Percentiles rank a stretch among this genome's conserved stretches.
Evolutionary conservation across 1,140 invertebrate genomes (phyloP).

Genomic region (Aphaenogaster floridana): DNA sequence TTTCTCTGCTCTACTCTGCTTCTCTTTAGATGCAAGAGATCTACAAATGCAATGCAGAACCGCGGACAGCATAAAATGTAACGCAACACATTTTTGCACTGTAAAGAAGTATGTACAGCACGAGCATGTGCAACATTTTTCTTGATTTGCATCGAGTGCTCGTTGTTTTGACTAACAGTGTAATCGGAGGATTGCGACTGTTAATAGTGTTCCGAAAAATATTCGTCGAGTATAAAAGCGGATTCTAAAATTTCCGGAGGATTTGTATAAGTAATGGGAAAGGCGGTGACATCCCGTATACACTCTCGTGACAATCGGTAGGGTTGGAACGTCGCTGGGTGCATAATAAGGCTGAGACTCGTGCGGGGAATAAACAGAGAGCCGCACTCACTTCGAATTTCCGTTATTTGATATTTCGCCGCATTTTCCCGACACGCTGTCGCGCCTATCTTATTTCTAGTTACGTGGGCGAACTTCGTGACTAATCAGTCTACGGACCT

Average conservation of each 20-base stretch:
- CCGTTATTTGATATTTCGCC: conserved; percentile 33
- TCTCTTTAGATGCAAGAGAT: background rate
- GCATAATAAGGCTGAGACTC: background rate
- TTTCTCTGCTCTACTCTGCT: background rate
- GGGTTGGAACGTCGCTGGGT: background rate
- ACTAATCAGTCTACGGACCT: conserved; percentile 74
- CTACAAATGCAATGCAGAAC: background rate
- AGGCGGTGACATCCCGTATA: background rate
- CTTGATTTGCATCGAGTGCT: background rate
- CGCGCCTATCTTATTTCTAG: conserved; percentile 70
- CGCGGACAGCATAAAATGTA: background rate
- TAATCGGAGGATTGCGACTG: background rate
- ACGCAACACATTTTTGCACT: background rate
- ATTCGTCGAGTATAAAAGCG: background rate
- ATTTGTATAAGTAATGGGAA: background rate
- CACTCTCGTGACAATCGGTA: background rate
- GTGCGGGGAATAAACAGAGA: conserved; percentile 18
- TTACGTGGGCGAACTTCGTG: conserved; percentile 69
- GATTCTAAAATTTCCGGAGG: background rate
- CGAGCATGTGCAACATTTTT: background rate
- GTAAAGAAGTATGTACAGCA: background rate
- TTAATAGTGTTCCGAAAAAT: background rate
- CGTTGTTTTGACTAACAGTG: background rate
- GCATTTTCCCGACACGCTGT: conserved; percentile 49
- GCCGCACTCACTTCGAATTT: conserved; percentile 4